A percentile compares a stretch with the other conserved stretches of the same genome.
These are phyloP conservation scores for Gadopsis bispinosus DNA, from an alignment of 2,797 vertebrate genomes.

Conservation along the genomic window DNA sequence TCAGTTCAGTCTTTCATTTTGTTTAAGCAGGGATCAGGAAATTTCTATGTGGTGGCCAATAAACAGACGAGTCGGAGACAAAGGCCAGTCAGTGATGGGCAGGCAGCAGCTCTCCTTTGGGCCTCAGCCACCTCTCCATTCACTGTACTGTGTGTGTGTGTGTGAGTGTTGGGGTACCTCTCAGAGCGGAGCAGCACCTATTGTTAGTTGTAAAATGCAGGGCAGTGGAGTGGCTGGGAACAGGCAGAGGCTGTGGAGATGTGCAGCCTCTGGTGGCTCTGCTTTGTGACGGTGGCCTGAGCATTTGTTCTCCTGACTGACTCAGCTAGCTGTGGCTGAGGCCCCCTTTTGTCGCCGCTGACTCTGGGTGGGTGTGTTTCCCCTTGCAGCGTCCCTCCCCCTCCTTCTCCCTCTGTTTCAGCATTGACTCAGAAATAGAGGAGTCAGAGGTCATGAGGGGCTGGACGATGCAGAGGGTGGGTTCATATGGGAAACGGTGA, in stretches of 20 bases:
- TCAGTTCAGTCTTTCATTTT: constrained; percentile 62
- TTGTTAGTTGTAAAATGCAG: constrained; percentile 71
- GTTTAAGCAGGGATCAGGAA: constrained; percentile 69
- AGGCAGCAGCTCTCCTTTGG: constrained; percentile 71
- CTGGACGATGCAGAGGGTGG: constrained; percentile 80
- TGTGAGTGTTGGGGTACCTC: constrained; percentile 72
- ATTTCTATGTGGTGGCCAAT: constrained; percentile 63
- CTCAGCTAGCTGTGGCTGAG: constrained; percentile 69
- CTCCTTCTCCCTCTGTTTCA: constrained; percentile 79
- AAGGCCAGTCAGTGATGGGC: constrained; percentile 74
- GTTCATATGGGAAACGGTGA: constrained; percentile 87
- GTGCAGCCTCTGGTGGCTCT: constrained; percentile 74
- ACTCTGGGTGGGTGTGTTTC: constrained; percentile 76
- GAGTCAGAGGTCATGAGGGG: constrained; percentile 88
- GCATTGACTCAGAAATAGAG: constrained; percentile 84
- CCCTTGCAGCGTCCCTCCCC: constrained; percentile 71
- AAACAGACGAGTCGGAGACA: constrained; percentile 72
- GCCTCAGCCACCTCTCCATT: constrained; percentile 67
- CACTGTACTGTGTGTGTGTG: constrained; percentile 44
- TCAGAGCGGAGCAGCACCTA: constrained; percentile 61
- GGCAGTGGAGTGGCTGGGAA: constrained; percentile 79
- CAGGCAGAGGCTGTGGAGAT: constrained; percentile 72
- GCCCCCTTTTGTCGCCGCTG: constrained; percentile 81
- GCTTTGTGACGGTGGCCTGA: constrained; percentile 76
- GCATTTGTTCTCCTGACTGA: constrained; percentile 73